phyloP scores from a whole-genome alignment of 2,113 vertebrate species.

The Orcinus orca region DNA sequence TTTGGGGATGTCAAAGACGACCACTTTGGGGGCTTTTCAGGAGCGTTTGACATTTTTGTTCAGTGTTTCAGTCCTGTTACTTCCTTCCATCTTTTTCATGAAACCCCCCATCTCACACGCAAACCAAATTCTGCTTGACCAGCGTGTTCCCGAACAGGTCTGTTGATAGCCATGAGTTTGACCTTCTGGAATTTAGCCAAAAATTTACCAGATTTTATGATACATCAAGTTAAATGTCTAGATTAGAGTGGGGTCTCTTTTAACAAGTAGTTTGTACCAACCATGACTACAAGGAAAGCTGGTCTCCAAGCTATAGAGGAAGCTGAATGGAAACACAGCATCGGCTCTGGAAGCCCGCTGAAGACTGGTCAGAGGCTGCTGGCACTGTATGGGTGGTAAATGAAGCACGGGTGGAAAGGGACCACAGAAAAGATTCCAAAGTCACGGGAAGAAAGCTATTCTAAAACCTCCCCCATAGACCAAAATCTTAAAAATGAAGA shows the following conservation, averaged over 20 bases:
- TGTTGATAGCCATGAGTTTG: background rate
- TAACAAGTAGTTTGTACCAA: background rate
- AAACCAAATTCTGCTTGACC: background rate
- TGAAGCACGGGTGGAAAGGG: background rate
- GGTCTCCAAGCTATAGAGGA: background rate
- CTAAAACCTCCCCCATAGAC: background rate
- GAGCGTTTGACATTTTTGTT: background rate
- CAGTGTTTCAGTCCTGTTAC: background rate
- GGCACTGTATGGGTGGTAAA: accelerated
- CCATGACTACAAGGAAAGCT: background rate
- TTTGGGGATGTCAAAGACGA: background rate
- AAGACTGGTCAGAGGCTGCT: background rate
- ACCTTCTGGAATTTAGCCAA: background rate
- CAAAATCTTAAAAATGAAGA: background rate
- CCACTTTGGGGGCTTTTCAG: background rate
- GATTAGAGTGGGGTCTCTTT: background rate
- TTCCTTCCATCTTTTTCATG: background rate
- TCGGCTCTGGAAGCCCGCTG: background rate
- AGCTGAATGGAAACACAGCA: background rate
- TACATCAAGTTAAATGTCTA: background rate
- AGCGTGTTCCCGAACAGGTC: background rate
- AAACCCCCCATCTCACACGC: background rate
- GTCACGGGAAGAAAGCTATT: background rate
- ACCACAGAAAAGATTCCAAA: background rate
- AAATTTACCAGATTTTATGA: background rate